phyloP scores from a whole-genome alignment of 2,888 invertebrate species.

The Ceraclea dissimilis region DNA sequence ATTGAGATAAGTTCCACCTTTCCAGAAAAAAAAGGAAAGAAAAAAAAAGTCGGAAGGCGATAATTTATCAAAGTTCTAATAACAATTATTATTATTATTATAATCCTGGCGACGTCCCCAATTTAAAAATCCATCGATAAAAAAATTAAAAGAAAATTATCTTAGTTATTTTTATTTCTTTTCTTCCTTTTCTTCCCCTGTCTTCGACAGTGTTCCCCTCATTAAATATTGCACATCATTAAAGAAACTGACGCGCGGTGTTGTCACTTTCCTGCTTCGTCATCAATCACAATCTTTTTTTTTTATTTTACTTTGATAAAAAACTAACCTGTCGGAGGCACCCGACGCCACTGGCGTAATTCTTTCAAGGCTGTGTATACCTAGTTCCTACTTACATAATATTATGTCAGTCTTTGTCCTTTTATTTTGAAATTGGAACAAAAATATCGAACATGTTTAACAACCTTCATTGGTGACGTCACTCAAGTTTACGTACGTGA shows the following conservation, averaged over 20 bases:
- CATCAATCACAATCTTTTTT: slow-evolving; percentile 20
- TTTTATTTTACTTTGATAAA: not conserved
- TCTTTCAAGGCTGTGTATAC: not conserved
- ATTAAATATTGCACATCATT: slow-evolving; percentile 22
- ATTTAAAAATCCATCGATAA: not conserved
- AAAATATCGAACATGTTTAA: too few relatives aligned
- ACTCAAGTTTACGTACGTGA: too few relatives aligned
- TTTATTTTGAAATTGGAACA: too few relatives aligned
- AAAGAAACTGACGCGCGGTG: slow-evolving; percentile 14
- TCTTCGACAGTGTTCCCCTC: slow-evolving; percentile 12
- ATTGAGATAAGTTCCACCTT: too few relatives aligned
- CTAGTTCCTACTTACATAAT: too few relatives aligned
- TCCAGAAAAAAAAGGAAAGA: not conserved
- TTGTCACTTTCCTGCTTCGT: slow-evolving; percentile 14
- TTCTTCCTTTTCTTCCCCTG: not conserved
- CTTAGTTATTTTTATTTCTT: not conserved
- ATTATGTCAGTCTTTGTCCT: too few relatives aligned
- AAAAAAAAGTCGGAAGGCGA: not conserved
- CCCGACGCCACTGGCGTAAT: slow-evolving; percentile 4
- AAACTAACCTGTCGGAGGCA: slow-evolving; percentile 9
- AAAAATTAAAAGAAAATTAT: not conserved
- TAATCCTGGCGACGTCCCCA: not conserved
- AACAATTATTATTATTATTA: not conserved
- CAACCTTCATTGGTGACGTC: too few relatives aligned
- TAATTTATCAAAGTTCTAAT: not conserved